Evolutionary conservation across 1,140 invertebrate genomes (phyloP), one percentile per base, ranked within the genome.

Genomic region (Bombus impatiens): DNA sequence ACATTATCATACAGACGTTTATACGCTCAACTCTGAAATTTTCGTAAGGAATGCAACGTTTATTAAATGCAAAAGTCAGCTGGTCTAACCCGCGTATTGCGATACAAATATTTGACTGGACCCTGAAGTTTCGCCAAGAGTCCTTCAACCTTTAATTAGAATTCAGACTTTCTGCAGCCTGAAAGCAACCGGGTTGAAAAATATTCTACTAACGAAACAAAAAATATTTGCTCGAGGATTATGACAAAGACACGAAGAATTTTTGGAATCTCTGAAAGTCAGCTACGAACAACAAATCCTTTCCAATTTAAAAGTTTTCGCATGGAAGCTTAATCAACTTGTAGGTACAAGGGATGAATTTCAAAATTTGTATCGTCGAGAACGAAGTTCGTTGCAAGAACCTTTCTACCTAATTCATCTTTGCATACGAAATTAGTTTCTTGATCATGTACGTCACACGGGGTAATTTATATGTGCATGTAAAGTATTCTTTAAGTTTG

Each of bases 71-170:
- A 40, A 71, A 37, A 40, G 13, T 25, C 68, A 40, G 37, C 6
- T 25, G 10, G 9, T 25, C 6, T 13, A 40, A 68, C 37, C 37
- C 1, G 12, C 37, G 22, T 71, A 71, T 40, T 28, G 25, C 37
- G 13, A 28, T 71, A 71, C 68, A 71, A 40, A 71, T 71, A 37
- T 71, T 71, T 71, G 25, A 71, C 68, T 25, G n/a, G 25, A 71
- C 37, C 37, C 37, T 28, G 6, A 71, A 71, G 68, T 71, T 71
- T 40, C 68, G 25, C 0, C 12, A 71, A 71, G 68, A 28, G 68
- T 12, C 37, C 68, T 71, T 28, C 68, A 40, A 13, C 22, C 12
- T 25, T 37, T 71, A 71, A 71, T 71, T 71, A 71, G 37, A 71
- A 71, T 71, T 71, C 68, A 71, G 68, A 71, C 37, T 32, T 71